Percentiles rank a stretch among this genome's conserved stretches.
These are phyloP conservation scores for Bolborhynchus lineola DNA, from an alignment of 2,113 vertebrate genomes.

Conservation along the genomic window DNA sequence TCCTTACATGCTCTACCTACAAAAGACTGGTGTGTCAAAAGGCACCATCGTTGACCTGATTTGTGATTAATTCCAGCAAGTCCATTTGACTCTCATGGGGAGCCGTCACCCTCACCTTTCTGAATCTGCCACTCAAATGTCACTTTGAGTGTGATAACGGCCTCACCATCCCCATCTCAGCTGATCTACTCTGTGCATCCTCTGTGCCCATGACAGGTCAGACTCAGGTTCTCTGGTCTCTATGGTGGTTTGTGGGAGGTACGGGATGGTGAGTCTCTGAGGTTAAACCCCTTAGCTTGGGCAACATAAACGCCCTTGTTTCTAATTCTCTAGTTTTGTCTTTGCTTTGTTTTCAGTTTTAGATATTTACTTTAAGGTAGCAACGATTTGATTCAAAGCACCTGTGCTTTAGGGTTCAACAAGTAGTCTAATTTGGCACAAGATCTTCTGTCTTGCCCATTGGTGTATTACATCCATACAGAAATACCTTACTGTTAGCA, in stretches of 20 bases:
- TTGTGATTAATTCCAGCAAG: background rate
- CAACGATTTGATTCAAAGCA: background rate
- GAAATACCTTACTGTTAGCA: background rate
- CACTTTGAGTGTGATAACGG: background rate
- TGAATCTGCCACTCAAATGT: background rate
- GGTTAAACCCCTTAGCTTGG: background rate
- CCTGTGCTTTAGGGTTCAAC: background rate
- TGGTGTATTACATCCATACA: background rate
- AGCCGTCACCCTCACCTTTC: background rate
- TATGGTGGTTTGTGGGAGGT: background rate
- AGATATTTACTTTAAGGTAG: background rate
- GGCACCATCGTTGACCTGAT: background rate
- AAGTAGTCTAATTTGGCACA: background rate
- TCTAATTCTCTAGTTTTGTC: background rate
- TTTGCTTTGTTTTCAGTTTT: background rate
- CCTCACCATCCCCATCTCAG: background rate
- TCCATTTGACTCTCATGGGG: background rate
- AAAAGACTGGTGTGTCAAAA: background rate
- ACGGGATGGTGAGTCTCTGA: background rate
- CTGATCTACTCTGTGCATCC: background rate
- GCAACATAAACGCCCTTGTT: background rate
- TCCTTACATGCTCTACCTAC: background rate
- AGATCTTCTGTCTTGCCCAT: background rate
- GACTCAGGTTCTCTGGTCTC: background rate
- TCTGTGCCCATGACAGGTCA: background rate